Base-by-base conservation (phyloP, 2,888 invertebrate genomes). In the Dilophus febrilis region DNA sequence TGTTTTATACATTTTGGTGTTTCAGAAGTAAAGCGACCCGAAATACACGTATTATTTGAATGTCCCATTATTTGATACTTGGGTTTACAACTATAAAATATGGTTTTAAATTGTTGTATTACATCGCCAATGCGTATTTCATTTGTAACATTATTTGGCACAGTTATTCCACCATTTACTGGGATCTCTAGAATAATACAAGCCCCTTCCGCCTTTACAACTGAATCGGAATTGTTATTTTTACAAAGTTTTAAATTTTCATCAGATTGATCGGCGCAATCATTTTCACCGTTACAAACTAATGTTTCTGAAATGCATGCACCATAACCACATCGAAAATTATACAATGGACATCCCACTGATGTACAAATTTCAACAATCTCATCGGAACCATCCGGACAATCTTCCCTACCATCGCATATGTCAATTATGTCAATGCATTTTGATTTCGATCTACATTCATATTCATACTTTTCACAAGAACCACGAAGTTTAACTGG, bases 291-390 rank as follows among this genome's bases (percentile, higher is more conserved):
- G 45, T 56, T 46, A 33, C 54, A 54, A 26, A 42, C 47, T 6
- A 45, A 44, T 4, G 34, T 28, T 2, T 43, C 45, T 3, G 37
- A 35, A 19, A 56, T 43, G 11, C 55, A 56, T 5, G 50, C 54
- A 7, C 55, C 55, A 40, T 54, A 53, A 7, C 49, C 51, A 35
- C 56, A 56, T 2, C 49, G 50, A 43, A 53, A 54, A n/a, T 50
- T 62, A 47, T 65, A 67, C 0, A 53, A 44, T 0, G 66, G 64
- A 48, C 77, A 77, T 44, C 49, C 35, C 1, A 45, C 18, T 12
- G 53, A 45, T 12, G 54, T 45, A 34, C 61, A 61, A 11, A 43
- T 44, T 29, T 48, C 40, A 0, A 52, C 47, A 7, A 50, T 55
- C 38, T 46, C 46, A 40, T 46, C 46, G 3, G 42, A 42, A n/a